phyloP scores from a whole-genome alignment of 1,140 invertebrate genomes.

The Brachionus asplanchnoidis region DNA sequence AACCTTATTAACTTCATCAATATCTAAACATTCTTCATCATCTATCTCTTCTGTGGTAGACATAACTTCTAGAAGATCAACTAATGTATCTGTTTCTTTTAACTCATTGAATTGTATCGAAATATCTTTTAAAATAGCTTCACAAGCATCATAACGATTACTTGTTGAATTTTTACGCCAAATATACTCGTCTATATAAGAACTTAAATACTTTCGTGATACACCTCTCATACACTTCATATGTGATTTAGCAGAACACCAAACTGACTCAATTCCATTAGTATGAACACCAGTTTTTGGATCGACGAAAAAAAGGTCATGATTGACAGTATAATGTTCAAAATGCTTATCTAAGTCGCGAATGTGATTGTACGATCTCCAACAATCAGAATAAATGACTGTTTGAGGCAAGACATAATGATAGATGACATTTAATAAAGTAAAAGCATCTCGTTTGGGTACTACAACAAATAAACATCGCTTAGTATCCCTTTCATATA shows the following conservation, averaged over 20 bases:
- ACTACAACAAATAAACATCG: not conserved
- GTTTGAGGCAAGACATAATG: not conserved
- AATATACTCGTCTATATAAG: not conserved
- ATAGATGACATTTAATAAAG: not conserved
- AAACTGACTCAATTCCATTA: not conserved
- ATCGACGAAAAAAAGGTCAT: not conserved
- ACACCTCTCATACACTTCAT: not conserved
- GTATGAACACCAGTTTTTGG: not conserved
- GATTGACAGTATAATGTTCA: not conserved
- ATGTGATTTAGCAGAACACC: not conserved
- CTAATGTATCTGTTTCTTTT: too few relatives aligned
- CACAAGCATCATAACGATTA: too few relatives aligned
- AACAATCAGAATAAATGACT: too few relatives aligned
- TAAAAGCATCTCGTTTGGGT: slow-evolving; percentile 1
- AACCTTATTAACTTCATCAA: too few relatives aligned
- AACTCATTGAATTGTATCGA: too few relatives aligned
- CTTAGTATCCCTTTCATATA: not conserved
- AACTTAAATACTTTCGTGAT: not conserved
- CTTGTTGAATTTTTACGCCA: not conserved
- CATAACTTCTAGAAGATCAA: too few relatives aligned
- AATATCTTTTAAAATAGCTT: too few relatives aligned
- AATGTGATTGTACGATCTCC: not conserved
- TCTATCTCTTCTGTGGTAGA: too few relatives aligned
- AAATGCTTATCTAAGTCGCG: not conserved
- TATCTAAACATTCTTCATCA: too few relatives aligned